Conservation (phyloP, 2,113 vertebrate genomes). For the Pao palembangensis region DNA sequence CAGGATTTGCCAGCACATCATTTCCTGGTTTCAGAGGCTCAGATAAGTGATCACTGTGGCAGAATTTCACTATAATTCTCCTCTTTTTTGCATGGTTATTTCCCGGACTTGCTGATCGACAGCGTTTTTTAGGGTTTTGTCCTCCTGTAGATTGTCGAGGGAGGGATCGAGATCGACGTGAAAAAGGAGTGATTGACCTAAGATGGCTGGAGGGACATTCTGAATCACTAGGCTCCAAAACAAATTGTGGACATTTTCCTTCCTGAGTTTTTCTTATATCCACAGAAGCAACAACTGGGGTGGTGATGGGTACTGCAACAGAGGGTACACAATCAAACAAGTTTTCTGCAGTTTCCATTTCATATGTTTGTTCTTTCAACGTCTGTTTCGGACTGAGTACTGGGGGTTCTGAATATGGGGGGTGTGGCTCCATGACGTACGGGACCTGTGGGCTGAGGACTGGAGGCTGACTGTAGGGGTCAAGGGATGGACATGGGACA, state of each 20-base stretch:
- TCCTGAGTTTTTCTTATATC: neutral
- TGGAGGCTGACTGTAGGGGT: conserved; percentile 53
- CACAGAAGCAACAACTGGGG: neutral
- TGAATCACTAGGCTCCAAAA: neutral
- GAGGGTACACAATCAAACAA: neutral
- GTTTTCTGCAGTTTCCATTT: conserved; percentile 15
- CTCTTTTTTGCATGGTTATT: conserved; percentile 49
- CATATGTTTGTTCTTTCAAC: neutral
- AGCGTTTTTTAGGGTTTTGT: conserved; percentile 62
- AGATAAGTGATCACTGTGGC: neutral
- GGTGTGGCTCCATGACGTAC: conserved; percentile 4
- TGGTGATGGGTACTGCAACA: neutral
- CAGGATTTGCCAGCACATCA: neutral
- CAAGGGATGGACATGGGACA: conserved; percentile 2
- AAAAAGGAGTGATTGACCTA: neutral
- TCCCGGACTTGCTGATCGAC: conserved; percentile 49
- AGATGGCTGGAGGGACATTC: neutral
- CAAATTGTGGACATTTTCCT: neutral
- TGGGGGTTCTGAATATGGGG: conserved; percentile 46
- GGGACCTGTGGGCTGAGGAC: conserved; percentile 64
- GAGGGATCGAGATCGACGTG: conserved; percentile 23
- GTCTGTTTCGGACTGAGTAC: conserved; percentile 45
- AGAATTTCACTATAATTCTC: conserved; percentile 14
- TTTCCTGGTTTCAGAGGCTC: neutral
- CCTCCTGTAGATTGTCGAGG: neutral